Percentiles rank a stretch among this genome's conserved stretches.
Conservation (phyloP, 92 coral and sea anemone species). For the Parazoanthus atlanticus region DNA sequence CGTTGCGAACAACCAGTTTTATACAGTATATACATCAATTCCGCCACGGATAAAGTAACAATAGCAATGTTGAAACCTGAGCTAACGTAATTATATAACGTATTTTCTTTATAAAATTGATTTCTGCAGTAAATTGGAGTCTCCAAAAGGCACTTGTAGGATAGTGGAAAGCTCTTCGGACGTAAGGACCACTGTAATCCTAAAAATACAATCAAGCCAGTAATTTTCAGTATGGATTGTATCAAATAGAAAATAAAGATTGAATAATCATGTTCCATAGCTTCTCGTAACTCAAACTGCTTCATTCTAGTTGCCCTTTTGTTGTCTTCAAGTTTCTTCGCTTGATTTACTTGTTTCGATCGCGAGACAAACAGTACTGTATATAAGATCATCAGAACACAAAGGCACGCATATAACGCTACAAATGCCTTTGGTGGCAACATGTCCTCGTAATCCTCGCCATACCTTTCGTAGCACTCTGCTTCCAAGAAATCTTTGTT, state of each 20-base stretch:
- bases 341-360: too few relatives aligned
- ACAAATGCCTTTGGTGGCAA: neutral
- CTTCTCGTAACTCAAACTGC: too few relatives aligned
- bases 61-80: too few relatives aligned
- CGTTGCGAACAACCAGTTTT: neutral
- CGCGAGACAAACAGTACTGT: too few relatives aligned
- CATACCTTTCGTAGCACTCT: constrained; percentile 18
- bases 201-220: neutral
- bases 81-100: too few relatives aligned
- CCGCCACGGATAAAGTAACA: neutral
- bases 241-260: neutral
- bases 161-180: neutral
- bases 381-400: neutral
- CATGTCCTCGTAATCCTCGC: constrained; percentile 1
- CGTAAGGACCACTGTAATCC: neutral
- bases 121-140: neutral
- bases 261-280: neutral
- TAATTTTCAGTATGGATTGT: neutral
- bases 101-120: neutral
- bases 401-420: neutral
- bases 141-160: constrained; percentile 1
- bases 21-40: neutral
- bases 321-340: too few relatives aligned
- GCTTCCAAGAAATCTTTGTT: neutral
- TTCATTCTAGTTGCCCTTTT: too few relatives aligned